Conservation (phyloP, 2,888 invertebrate genomes). For the Tetragonisca angustula region DNA sequence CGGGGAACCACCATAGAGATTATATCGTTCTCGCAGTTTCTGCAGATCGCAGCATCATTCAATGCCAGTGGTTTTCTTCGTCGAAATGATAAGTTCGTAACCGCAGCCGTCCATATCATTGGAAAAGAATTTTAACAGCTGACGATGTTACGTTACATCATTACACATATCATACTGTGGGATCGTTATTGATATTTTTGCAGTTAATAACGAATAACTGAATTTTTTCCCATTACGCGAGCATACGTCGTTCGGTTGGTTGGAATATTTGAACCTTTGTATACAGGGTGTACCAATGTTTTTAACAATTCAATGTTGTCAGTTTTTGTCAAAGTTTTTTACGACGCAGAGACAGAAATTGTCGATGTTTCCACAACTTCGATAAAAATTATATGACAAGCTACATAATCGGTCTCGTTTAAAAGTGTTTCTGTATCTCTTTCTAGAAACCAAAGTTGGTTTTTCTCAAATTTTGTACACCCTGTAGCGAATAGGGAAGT, state of each 20-base stretch:
- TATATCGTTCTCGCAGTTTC: not conserved
- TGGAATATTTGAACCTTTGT: not conserved
- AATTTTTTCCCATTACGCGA: not conserved
- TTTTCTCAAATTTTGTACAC: too few relatives aligned
- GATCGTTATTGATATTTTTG: not conserved
- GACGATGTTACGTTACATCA: not conserved
- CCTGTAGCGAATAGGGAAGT: too few relatives aligned
- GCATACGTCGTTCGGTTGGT: not conserved
- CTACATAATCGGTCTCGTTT: too few relatives aligned
- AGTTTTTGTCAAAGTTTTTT: too few relatives aligned
- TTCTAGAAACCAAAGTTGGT: too few relatives aligned
- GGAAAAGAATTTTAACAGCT: not conserved
- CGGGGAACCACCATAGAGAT: too few relatives aligned
- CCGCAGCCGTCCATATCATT: not conserved
- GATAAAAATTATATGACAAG: too few relatives aligned
- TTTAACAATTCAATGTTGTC: not conserved
- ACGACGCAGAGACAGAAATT: too few relatives aligned
- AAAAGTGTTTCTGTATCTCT: too few relatives aligned
- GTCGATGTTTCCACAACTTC: too few relatives aligned
- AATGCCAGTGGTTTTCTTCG: not conserved
- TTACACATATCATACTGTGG: not conserved
- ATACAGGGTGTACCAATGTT: not conserved
- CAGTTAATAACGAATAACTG: too few relatives aligned
- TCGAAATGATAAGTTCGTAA: not conserved
- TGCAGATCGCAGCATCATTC: not conserved